These are phyloP conservation scores for Physeter macrocephalus DNA, from an alignment of 2,113 vertebrate genomes.

Conservation along the genomic window DNA sequence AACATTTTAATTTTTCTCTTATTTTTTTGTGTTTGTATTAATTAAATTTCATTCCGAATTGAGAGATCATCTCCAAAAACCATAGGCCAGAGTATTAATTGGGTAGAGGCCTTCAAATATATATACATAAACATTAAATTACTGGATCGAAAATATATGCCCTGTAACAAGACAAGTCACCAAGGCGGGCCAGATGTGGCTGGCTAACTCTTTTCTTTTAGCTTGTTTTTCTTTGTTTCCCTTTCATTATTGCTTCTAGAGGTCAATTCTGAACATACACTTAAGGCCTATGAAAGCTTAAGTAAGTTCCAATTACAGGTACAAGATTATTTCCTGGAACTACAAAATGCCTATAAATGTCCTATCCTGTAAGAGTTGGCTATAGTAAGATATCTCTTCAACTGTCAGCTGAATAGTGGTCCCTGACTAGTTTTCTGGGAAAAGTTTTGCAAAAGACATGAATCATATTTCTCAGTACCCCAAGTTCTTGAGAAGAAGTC, in stretches of 20 bases:
- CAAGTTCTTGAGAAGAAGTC: background rate
- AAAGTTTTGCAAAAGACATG: background rate
- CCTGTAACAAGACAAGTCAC: background rate
- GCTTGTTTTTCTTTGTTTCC: background rate
- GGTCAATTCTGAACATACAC: background rate
- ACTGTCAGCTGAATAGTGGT: background rate
- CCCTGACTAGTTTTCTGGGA: background rate
- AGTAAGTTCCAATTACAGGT: background rate
- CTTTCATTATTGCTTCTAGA: background rate
- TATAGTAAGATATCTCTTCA: background rate
- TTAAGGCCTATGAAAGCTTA: background rate
- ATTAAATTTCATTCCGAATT: background rate
- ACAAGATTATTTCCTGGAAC: background rate
- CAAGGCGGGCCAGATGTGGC: background rate
- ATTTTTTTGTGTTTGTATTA: background rate
- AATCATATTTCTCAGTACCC: background rate
- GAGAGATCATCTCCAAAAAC: background rate
- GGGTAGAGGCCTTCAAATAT: background rate
- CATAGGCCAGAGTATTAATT: background rate
- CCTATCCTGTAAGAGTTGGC: background rate
- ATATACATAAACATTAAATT: background rate
- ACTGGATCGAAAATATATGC: background rate
- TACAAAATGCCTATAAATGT: conserved; percentile 1
- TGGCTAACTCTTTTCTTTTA: background rate
- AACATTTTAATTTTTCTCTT: background rate